Evolutionary conservation across 2,888 invertebrate species (phyloP).

Genomic region (Creontiades dilutus): DNA sequence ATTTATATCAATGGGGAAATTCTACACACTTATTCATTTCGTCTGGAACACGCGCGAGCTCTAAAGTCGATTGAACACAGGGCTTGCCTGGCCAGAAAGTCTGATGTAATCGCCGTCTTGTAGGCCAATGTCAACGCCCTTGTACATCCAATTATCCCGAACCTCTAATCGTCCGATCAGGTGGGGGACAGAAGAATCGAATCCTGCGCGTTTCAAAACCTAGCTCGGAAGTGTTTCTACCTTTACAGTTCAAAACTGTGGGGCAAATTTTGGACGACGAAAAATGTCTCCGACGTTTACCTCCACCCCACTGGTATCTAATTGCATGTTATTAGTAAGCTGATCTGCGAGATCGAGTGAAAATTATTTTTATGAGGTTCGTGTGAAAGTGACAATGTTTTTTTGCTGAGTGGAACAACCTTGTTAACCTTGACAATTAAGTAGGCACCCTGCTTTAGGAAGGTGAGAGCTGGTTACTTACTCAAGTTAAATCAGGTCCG

Average conservation of each 20-base stretch:
- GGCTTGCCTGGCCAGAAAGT: background rate
- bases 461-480: no score
- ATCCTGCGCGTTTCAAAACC: background rate
- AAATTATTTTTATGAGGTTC: background rate
- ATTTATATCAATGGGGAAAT: no score
- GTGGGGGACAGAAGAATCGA: constrained; percentile 28
- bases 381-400: constrained; percentile 27
- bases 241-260: background rate
- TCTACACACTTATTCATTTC: no score
- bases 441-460: no score
- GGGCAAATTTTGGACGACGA: no score
- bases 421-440: background rate
- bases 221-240: background rate
- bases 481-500: no score
- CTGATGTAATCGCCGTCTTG: constrained; percentile 33
- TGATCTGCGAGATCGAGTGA: background rate
- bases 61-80: background rate
- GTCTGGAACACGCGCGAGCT: background rate
- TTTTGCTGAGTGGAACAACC: background rate
- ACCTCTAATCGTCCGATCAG: constrained; percentile 9
- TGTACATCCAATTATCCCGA: constrained; percentile 47
- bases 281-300: no score
- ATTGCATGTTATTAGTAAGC: background rate
- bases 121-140: constrained; percentile 62
- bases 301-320: background rate